A percentile compares a stretch with the other conserved stretches of the same genome.
These are phyloP conservation scores for Cyanoramphus novaezelandiae DNA, from an alignment of 2,113 vertebrate species.

Conservation along the genomic window DNA sequence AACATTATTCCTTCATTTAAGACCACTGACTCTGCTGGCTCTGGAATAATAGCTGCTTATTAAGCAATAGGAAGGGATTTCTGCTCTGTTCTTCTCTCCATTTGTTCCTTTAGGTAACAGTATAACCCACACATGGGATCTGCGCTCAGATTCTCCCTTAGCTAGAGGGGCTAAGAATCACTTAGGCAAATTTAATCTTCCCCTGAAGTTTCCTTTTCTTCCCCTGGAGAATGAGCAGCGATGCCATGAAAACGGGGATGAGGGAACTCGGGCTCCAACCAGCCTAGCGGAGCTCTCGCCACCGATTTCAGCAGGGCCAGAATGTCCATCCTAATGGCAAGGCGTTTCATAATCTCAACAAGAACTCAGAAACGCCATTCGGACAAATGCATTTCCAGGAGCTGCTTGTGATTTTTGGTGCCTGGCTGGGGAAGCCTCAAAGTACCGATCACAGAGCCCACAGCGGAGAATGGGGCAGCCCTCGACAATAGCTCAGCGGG, in stretches of 20 bases:
- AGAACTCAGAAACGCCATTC: not conserved
- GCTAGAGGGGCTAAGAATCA: not conserved
- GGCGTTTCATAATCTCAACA: not conserved
- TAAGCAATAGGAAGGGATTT: not conserved
- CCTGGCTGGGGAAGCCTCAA: not conserved
- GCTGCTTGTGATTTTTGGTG: not conserved
- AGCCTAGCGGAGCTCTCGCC: not conserved
- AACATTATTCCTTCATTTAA: slow-evolving; percentile 39
- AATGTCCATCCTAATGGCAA: not conserved
- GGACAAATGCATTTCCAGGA: not conserved
- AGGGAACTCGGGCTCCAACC: not conserved
- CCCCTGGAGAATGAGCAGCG: not conserved
- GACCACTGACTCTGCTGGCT: not conserved
- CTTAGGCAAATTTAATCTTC: not conserved
- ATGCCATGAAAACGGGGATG: not conserved
- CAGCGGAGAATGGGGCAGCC: not conserved
- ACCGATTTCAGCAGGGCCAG: not conserved
- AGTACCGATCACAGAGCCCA: not conserved
- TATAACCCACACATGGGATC: not conserved
- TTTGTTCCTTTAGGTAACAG: not conserved
- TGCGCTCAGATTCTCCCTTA: not conserved
- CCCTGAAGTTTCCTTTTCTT: not conserved
- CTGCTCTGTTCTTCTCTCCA: not conserved
- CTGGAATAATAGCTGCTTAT: not conserved
- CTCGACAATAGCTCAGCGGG: not conserved